Evolutionary conservation across 1,140 invertebrate species (phyloP), one percentile per base, ranked within the genome.

Genomic region (Drosophila obscura): DNA sequence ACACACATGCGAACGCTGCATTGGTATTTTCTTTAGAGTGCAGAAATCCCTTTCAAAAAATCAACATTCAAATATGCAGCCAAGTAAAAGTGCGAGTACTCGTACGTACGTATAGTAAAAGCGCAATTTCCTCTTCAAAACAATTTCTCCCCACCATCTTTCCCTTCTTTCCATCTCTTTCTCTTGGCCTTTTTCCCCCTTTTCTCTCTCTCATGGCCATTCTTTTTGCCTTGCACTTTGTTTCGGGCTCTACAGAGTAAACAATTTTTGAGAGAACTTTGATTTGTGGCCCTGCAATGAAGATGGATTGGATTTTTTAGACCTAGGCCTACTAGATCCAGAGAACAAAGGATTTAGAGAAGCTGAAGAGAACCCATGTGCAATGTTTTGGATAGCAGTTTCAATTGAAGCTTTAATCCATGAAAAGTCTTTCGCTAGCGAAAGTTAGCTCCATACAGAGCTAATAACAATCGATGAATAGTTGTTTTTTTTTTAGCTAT

Each of bases 61-160:
- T 85, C 82, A 87, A 77, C 77, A 73, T 87, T 80, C 81, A 69
- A 71, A 68, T 61, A 80, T 67, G 63, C 55, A 75, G 59, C 58
- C 69, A 63, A 71, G 68, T 71, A 72, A 72, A 71, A 71, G 68
- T 71, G 68, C 65, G 55, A 71, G 68, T 60, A 13, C 35, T 35
- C 31, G 9, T 4, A 6, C 26, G 5, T 28, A 28, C 26, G 26
- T 28, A 28, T 28, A 46, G 64, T 81, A 85, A 85, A 85, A 85
- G 78, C 77, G 68, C 81, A 85, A 85, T 85, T 85, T 85, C 81
- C 82, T 74, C 73, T 69, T 69, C 51, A 69, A 69, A 58, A 39
- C 11, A 39, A 39, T 35, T 35, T 1, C 9, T 4, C 31, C 11
- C 3, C 35, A 28, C 35, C 35, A n/a, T 11, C 11, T 5, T 13